Base-by-base conservation (phyloP, 2,888 invertebrate genomes). In the Pantelozetes paolii region DNA sequence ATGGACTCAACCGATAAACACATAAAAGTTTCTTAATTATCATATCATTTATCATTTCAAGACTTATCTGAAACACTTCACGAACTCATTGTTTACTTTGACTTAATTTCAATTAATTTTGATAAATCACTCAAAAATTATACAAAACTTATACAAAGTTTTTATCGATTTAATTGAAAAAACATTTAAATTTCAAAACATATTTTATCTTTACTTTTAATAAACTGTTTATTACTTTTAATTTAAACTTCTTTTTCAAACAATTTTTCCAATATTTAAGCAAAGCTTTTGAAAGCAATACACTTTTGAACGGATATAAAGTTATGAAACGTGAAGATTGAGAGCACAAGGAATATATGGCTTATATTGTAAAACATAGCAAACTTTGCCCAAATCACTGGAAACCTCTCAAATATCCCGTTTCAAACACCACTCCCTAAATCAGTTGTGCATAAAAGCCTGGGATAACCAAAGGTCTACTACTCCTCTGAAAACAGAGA, bases 361-460 rank as follows among this genome's bases (percentile, higher is more conserved):
- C 30, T 30, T 18, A 30, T 11, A 9, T 2, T 9, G 30, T 20
- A 23, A 54, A 30, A 15, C 30, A 26, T 30, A 26, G 13, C 30
- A 59, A 30, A 13, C 28, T 30, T 15, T 59, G 26, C 13, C 26
- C 8, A 54, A 59, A 64, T 59, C 30, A 59, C 28, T 28, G 30
- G 18, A 28, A 23, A 23, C 9, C n/a, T 64, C 36, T 64, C 64
- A 64, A 36, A 36, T 32, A 3, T 64, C 36, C 28, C 57, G 54
- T 64, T 64, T 20, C n/a, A 6, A 28, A 59, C 40, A 36, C 36
- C 64, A 64, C 64, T 64, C 64, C 64, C 64, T 30, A 40, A 64
- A 64, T 64, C 64, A 64, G 32, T 64, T 64, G 40, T 32, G 64
- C 64, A 36, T 32, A 36, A 64, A 59, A 36, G 30, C 59, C 28